Base-by-base conservation (phyloP, 2,797 vertebrate genomes). In the Syndactyla subalaris region DNA sequence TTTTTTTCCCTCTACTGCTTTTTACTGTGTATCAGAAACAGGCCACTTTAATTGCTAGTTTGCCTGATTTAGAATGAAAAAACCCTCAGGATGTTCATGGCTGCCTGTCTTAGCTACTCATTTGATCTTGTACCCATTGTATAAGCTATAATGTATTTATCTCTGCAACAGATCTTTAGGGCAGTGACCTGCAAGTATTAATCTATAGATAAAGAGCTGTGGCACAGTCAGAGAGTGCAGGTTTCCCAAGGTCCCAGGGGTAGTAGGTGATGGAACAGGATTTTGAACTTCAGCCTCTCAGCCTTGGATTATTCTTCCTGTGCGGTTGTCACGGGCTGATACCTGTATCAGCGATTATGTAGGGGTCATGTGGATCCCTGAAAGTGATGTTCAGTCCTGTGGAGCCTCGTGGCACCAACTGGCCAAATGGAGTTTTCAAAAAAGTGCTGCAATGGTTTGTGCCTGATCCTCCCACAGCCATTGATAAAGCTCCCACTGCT, bases 61-160 rank as follows among this genome's bases (percentile, higher is more conserved):
- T 95, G 73, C 30, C 32, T 83, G 68, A 72, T 49, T 80, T 78
- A 89, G 75, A 51, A 85, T 92, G 61, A 92, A 92, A 79, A 76
- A 54, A 8, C 2, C 12, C 45, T 21, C 57, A 72, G 65, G 79
- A 77, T 89, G 71, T 90, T 94, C 75, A 57, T 55, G 78, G 72
- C 54, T 94, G 52, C 52, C 87, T 89, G 22, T 88, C 41, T 93
- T 70, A 81, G 92, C 66, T 89, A 81, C 58, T 88, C 48, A 84
- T 93, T 85, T 96, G 85, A 83, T 94, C 79, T 80, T 84, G 39
- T 75, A 75, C 15, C 43, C 62, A 45, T 88, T 93, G 57, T 75
- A 52, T 81, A 85, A 85, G 30, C 30, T 59, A 36, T 68, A 54
- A 78, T 61, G 15, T 62, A 75, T 55, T 92, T 92, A 67, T 74